phyloP scores from a whole-genome alignment of 2,797 vertebrate genomes.

The Tangara arthus region DNA sequence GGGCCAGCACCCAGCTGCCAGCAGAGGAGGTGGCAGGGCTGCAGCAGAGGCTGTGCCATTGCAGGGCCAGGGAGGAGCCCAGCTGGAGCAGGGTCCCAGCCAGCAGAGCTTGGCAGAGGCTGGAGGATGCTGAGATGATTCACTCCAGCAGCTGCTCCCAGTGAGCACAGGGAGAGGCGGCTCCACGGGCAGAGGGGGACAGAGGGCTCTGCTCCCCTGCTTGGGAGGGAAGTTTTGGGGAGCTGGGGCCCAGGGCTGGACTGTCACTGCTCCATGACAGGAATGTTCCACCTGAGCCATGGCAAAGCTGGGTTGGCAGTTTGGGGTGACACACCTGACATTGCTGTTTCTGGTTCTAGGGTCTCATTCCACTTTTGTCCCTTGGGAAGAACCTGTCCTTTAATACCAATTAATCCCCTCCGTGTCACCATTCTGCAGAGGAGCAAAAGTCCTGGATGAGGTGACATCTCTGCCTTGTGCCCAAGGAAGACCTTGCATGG shows the following conservation, averaged over 20 bases:
- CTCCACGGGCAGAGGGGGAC: background rate
- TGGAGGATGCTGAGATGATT: background rate
- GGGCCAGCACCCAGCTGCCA: background rate
- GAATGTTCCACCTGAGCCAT: background rate
- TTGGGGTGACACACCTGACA: background rate
- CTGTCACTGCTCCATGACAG: rapidly evolving
- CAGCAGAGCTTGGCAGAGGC: conserved; percentile 25
- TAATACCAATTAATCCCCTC: background rate
- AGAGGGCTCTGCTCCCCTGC: background rate
- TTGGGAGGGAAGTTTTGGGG: background rate
- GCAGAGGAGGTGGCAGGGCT: background rate
- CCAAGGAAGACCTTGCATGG: rapidly evolving
- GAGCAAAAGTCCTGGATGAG: background rate
- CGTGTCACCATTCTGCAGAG: background rate
- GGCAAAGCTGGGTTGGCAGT: rapidly evolving
- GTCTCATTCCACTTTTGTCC: rapidly evolving
- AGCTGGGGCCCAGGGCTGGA: background rate
- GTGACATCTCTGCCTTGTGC: background rate
- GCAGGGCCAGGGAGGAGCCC: background rate
- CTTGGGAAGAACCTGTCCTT: background rate
- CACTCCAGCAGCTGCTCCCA: background rate
- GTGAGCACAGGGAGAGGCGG: background rate
- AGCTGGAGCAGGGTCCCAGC: background rate
- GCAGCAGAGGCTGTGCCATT: background rate
- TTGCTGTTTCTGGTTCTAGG: background rate